Base-by-base conservation (phyloP, 2,888 invertebrate genomes). In the Stenodema calcarata region DNA sequence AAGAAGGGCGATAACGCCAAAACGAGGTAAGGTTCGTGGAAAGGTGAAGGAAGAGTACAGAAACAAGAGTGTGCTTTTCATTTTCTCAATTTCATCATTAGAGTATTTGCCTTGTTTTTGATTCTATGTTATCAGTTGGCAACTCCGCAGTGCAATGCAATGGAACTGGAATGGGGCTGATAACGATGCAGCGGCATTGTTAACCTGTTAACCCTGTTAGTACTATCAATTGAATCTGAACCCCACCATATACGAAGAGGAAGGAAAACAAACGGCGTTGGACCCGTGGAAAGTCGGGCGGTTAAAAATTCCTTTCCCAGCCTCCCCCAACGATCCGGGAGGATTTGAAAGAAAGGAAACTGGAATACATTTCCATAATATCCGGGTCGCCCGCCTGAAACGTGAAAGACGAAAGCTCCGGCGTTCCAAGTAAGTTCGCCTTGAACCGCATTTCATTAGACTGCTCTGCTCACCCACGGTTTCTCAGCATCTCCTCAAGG, bases 351-450 rank as follows among this genome's bases (percentile, higher is more conserved):
- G 81, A 62, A 73, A 73, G 28, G 27, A 16, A 44, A 54, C 28
- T 30, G 80, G 80, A 82, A 82, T 82, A 82, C 27, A 82, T 82
- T 70, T 82, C 18, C 62, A 82, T 82, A 82, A 82, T 82, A 82
- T 82, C 62, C 82, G 47, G 82, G 82, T 70, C 82, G 70, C 16
- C 41, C 7, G 78, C 44, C 50, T 50, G 54, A 50, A 78, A 78
- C 78, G 78, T 78, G 78, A 78, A 78, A 78, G 78, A 78, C 44
- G 78, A 78, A 78, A 78, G 78, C 78, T 18, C 41, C 44, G n/a
- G 78, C 44, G 44, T 78, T 41, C 78, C 41, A 23, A 27, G 42
- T 44, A 44, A 44, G 78, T 78, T 78, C 44, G 44, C 78, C 62
- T 62, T 18, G 54, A n/a, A 23, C 62, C 23, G 62, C n/a, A 27